Evolutionary conservation across 1,140 invertebrate genomes (phyloP), one percentile per base, ranked within the genome.

Genomic region (Sesamia nonagrioides): DNA sequence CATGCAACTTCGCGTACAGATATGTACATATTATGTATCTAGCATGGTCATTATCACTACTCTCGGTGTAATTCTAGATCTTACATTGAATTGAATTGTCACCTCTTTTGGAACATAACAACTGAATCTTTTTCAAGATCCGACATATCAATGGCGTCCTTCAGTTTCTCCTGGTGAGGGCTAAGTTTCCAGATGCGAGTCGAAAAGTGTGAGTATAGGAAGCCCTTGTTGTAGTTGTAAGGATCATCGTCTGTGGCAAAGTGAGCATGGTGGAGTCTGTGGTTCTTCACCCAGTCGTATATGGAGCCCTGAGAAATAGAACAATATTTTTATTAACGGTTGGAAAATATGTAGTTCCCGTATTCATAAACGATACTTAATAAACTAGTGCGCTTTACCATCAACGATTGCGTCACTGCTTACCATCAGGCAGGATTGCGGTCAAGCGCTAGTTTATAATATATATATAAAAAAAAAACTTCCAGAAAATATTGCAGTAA

Each of bases 191-290:
- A 91, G n/a, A 97, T 84, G 45, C 98, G 95, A 0, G 96, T 95
- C 6, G 97, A 91, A 40, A 99, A 95, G 83, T 99, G 98, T 9
- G 98, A 96, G 88, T 98, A 98, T 63, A 98, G 92, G 86, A 99
- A 98, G 8, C 98, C 98, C 82, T 97, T 96, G 4, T 96, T 97
- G 79, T 97, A 97, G 89, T 99, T 98, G 89, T 98, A 99, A 0
- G 98, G 98, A 92, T 99, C 99, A 54, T 97, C 97, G 76, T 99
- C 97, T 0, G 98, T 98, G 33, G 97, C 97, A 68, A 97, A 98
- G 89, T 97, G 97, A 74, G 97, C 97, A 84, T 99, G 99, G 87
- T 99, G 99, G 2, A 99, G 95, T 77, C 98, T 96, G 91, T 99
- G 99, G 81, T 97, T 96, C 33, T 96, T 88, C 0, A 97, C 97